phyloP scores from a whole-genome alignment of 2,888 invertebrate genomes.

The Drosophila yooni region DNA sequence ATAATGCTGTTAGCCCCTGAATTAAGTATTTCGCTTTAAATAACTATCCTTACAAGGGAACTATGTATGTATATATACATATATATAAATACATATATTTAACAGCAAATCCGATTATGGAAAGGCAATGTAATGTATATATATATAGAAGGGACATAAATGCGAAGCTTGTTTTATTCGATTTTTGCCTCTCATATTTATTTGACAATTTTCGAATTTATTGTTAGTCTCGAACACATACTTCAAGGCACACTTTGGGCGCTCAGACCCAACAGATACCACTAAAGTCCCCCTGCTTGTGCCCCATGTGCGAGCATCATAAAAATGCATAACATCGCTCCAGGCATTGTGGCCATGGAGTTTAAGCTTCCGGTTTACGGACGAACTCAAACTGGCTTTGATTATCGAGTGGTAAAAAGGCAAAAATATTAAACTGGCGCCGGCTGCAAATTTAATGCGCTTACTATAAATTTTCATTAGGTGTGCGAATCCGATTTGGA shows the following conservation, averaged over 20 bases:
- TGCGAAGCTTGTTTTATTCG: constrained; percentile 24
- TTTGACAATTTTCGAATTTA: constrained; percentile 75
- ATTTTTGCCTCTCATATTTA: constrained; percentile 43
- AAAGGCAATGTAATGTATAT: constrained; percentile 21
- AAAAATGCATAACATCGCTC: constrained; percentile 72
- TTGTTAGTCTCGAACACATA: constrained; percentile 43
- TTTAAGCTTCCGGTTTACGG: neutral
- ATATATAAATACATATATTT: too few relatives aligned
- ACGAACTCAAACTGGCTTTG: constrained; percentile 15
- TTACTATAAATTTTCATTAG: constrained; percentile 76
- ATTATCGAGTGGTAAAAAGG: constrained; percentile 33
- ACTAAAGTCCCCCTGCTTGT: neutral
- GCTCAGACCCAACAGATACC: neutral
- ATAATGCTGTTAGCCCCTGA: neutral
- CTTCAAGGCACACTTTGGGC: constrained; percentile 21
- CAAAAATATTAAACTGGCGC: constrained; percentile 49
- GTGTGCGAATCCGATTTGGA: constrained; percentile 47
- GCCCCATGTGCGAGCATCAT: constrained; percentile 53
- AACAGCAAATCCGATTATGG: constrained; percentile 67
- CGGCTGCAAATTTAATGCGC: constrained; percentile 67
- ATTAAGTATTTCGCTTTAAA: constrained; percentile 2
- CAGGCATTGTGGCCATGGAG: constrained; percentile 38
- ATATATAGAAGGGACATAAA: constrained; percentile 44
- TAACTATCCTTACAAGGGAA: neutral
- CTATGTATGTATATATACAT: neutral